Evolutionary conservation across 2,888 invertebrate species (phyloP), one percentile per base, ranked within the genome.

Genomic region (Acanthosepion pharaonis): DNA sequence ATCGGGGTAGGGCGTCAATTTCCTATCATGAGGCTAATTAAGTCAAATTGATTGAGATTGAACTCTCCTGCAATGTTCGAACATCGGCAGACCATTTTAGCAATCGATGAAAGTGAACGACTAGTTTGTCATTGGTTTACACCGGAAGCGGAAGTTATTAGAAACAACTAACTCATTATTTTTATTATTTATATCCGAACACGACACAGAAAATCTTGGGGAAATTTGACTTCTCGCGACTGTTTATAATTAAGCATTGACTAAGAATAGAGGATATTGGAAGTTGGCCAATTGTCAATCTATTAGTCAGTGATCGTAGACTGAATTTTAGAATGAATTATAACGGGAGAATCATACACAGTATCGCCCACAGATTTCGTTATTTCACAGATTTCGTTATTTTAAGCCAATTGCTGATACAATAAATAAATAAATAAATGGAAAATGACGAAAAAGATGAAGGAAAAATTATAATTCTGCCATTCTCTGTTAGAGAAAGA

Each of bases 81-180:
- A n/a, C n/a, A n/a, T 59, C 20, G 59, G 23, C 59, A 59, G 59
- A 59, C 59, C 25, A 59, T 59, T 59, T 59, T 59, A 59, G 59
- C 59, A 59, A 59, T 59, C 20, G 33, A 33, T 23, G 78, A 18
- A 78, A 18, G 78, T 11, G n/a, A 78, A 25, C 3, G 78, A 78
- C n/a, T n/a, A 78, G n/a, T 8, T 11, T 78, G 78, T 15, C 11
- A 78, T 33, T 78, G n/a, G 15, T 9, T 33, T 11, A 3, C 15
- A 78, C n/a, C 78, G 78, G n/a, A n/a, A n/a, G n/a, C 78, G 78
- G 78, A 78, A 78, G 78, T 78, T 78, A 78, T 78, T 78, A 15
- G 78, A n/a, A 78, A n/a, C n/a, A n/a, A 3, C 23, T 64, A n/a
- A 3, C 23, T 64, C 64, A 28, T 64, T 64, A 59, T n/a, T 78